Evolutionary conservation across 2,797 vertebrate genomes (phyloP).

Genomic region (Aldrovandia affinis): DNA sequence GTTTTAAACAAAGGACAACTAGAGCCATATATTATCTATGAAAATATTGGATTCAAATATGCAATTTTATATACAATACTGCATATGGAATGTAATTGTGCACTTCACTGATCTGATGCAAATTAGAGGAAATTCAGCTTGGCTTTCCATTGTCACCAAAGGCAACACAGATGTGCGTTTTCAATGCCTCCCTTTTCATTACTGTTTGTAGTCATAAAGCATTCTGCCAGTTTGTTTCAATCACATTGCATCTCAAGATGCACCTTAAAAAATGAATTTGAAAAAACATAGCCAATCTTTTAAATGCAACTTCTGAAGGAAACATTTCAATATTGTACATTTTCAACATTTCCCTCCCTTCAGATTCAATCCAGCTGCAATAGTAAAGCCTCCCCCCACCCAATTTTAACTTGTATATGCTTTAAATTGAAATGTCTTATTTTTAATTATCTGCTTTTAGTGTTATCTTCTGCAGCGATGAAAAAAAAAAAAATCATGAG

Average conservation of each 20-base stretch:
- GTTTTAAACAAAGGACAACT: conserved; percentile 12
- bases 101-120: not conserved
- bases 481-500: not conserved
- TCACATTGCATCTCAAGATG: not conserved
- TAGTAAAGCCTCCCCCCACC: not conserved
- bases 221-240: not conserved
- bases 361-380: not conserved
- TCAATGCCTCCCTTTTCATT: conserved; percentile 1
- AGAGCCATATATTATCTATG: not conserved
- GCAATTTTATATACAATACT: conserved; percentile 7
- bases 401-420: not conserved
- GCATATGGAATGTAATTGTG: not conserved
- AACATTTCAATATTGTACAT: not conserved
- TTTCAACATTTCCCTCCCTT: not conserved
- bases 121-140: conserved; percentile 11
- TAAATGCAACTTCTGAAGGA: not conserved
- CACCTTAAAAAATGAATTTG: not conserved
- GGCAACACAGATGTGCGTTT: not conserved
- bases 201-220: not conserved
- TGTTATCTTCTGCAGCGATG: not conserved
- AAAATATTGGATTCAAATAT: conserved; percentile 16
- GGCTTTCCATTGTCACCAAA: not conserved
- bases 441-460: not conserved
- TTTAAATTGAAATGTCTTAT: not conserved
- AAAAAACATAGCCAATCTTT: not conserved